phyloP scores from a whole-genome alignment of 1,140 invertebrate genomes.

The Anthonomus grandis region DNA sequence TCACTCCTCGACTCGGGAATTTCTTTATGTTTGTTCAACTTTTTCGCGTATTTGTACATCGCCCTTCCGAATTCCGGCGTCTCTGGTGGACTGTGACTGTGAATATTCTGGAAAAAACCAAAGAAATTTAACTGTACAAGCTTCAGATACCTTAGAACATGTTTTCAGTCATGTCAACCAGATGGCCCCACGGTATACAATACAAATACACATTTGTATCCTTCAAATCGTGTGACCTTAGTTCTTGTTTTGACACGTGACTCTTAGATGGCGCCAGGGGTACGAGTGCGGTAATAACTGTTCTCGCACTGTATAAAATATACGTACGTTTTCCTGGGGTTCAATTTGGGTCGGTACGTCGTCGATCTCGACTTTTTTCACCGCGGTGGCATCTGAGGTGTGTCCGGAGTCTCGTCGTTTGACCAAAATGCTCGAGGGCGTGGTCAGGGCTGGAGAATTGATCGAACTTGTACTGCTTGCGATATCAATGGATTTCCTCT shows the following conservation, averaged over 20 bases:
- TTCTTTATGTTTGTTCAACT: slow-evolving; percentile 28
- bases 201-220: no score
- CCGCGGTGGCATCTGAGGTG: background rate
- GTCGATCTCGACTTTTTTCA: slow-evolving; percentile 25
- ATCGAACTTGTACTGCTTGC: slow-evolving; percentile 14
- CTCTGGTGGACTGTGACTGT: slow-evolving; percentile 15
- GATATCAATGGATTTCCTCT: slow-evolving; percentile 7
- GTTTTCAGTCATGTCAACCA: no score
- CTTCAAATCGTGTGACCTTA: no score
- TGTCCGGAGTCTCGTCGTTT: slow-evolving; percentile 9
- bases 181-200: no score
- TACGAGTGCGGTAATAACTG: no score
- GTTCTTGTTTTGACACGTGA: no score
- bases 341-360: slow-evolving; percentile 16
- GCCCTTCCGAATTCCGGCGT: slow-evolving; percentile 35
- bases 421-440: slow-evolving; percentile 16
- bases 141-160: no score
- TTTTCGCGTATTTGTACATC: slow-evolving; percentile 39
- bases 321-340: slow-evolving; percentile 4
- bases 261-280: no score
- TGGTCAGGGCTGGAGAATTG: background rate
- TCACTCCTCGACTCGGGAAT: slow-evolving; percentile 39
- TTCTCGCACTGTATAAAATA: no score
- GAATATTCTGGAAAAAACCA: slow-evolving; percentile 13
- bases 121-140: no score